A percentile compares a stretch with the other conserved stretches of the same genome.
phyloP scores from a whole-genome alignment of 1,140 invertebrate genomes.

The Artemia franciscana region DNA sequence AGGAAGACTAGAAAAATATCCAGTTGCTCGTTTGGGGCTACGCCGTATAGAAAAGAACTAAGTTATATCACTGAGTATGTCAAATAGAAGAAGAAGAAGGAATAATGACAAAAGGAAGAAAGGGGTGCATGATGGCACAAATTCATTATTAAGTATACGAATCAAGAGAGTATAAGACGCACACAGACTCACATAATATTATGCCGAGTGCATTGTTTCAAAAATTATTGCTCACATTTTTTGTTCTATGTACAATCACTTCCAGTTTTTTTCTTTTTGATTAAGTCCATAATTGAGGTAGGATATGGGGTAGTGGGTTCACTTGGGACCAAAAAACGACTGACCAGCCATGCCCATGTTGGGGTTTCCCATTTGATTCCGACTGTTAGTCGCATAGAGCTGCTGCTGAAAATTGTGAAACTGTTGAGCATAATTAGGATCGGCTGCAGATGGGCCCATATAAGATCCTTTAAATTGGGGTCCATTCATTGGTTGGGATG shows the following conservation, averaged over 20 bases:
- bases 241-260: background rate
- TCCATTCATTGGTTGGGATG: slow-evolving; percentile 3
- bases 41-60: too few relatives aligned
- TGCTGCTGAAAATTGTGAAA: slow-evolving; percentile 89
- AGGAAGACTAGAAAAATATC: too few relatives aligned
- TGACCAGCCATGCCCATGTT: slow-evolving; percentile 8
- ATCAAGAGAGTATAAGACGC: background rate
- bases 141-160: background rate
- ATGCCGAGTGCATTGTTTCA: background rate
- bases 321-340: slow-evolving; percentile 11
- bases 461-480: slow-evolving; percentile 50
- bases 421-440: slow-evolving; percentile 78
- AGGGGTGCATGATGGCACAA: background rate
- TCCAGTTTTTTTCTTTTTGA: background rate
- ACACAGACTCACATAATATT: background rate
- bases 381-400: slow-evolving; percentile 65
- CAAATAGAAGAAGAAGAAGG: too few relatives aligned
- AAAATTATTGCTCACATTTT: background rate
- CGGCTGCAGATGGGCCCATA: slow-evolving; percentile 54
- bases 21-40: too few relatives aligned
- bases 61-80: too few relatives aligned
- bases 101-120: background rate
- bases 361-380: slow-evolving; percentile 22
- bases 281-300: background rate
- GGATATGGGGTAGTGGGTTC: background rate